These are phyloP conservation scores for Thunnus thynnus DNA, from an alignment of 2,113 vertebrate species.

Conservation along the genomic window DNA sequence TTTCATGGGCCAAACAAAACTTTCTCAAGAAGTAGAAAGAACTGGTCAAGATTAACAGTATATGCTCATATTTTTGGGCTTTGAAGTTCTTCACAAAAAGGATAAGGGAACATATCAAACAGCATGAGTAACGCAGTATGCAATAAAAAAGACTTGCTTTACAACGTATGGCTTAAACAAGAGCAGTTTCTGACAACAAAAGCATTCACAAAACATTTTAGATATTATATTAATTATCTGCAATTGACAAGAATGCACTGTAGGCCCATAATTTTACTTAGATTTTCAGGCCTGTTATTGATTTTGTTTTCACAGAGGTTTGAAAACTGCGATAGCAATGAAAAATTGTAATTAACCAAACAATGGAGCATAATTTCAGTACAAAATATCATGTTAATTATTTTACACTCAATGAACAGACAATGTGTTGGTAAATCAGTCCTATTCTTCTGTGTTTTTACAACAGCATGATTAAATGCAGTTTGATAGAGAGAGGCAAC, in stretches of 20 bases:
- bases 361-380: background rate
- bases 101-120: background rate
- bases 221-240: no score
- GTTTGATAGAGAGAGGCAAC: background rate
- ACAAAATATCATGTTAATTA: background rate
- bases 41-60: background rate
- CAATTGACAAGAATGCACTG: background rate
- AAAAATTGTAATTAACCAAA: background rate
- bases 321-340: no score
- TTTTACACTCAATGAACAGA: background rate
- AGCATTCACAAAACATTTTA: background rate
- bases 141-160: background rate
- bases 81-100: background rate
- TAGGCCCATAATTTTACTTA: background rate
- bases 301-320: background rate
- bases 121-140: conserved; percentile 1
- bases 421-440: background rate
- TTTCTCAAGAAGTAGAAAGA: background rate
- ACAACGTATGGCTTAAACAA: background rate
- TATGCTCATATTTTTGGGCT: background rate
- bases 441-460: no score
- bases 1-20: conserved; percentile 7
- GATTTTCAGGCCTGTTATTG: background rate
- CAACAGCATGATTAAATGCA: no score
- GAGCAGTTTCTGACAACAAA: background rate